Base-by-base conservation (phyloP, 2,797 vertebrate genomes). In the Crenuchus spilurus region DNA sequence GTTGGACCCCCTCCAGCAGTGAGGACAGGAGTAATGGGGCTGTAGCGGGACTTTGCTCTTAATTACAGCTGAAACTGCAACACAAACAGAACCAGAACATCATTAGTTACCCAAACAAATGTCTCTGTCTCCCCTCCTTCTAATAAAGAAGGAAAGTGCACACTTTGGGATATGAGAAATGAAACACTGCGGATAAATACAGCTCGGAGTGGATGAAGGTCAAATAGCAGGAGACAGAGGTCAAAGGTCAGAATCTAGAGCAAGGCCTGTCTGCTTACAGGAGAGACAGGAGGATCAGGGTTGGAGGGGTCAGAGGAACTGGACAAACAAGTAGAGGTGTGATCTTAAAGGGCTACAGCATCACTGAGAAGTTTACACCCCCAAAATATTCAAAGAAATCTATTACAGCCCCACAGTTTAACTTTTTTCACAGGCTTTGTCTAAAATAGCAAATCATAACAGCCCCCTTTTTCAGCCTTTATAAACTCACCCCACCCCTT, bases 61-160 rank as follows among this genome's bases (percentile, higher is more conserved):
- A 89, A 91, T 88, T 91, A 89, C 85, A 79, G 51, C 75, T 16
- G 49, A 74, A 74, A 76, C 82, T 83, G 82, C 80, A 77, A 85
- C 84, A 84, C 84, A 79, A 84, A 83, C 82, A 88, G 84, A 26
- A 86, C 86, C 86, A 86, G 85, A 84, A 86, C 85, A 84, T 88
- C 86, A 87, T 88, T 88, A 88, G 85, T 88, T 88, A 87, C 82
- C 86, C 87, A 85, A 87, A 80, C 78, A 84, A 77, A 82, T 69
- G 76, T 81, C 82, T 81, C 87, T 84, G 87, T 87, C 87, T 83
- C 82, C 80, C 48, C 5, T 54, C 55, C 46, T 42, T 84, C 83
- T 84, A 85, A 90, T 85, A 86, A 86, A 84, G 75, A 55, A 41
- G 80, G 86, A 75, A 42, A n/a, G 24, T 48, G 28, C 16, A 31